These are phyloP conservation scores for Halcyon malimbica DNA, from an alignment of 2,113 vertebrate genomes.

Conservation along the genomic window DNA sequence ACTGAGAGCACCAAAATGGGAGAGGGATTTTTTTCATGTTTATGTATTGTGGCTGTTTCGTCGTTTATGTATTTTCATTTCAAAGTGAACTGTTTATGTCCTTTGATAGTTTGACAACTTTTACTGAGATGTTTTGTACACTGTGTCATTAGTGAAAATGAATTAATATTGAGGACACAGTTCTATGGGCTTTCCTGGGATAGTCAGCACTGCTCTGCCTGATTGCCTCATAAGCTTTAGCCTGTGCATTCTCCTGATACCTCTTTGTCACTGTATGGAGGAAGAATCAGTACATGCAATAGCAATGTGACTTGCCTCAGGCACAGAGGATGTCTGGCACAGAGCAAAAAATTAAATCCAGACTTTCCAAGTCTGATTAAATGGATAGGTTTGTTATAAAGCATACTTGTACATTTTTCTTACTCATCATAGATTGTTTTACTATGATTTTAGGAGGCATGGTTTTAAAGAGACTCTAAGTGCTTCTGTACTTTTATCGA, in stretches of 20 bases:
- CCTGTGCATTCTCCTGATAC: not conserved
- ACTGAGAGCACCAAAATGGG: not conserved
- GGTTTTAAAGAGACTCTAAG: not conserved
- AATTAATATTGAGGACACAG: not conserved
- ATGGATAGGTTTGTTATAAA: not conserved
- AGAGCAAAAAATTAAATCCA: not conserved
- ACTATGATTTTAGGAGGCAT: not conserved
- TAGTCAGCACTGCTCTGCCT: not conserved
- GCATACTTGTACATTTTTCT: not conserved
- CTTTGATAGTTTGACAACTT: slow-evolving; percentile 3
- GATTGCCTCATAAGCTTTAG: not conserved
- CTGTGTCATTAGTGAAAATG: not conserved
- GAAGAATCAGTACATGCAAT: not conserved
- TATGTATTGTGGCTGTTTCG: not conserved
- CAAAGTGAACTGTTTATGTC: not conserved
- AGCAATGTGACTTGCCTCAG: not conserved
- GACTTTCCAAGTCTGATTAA: not conserved
- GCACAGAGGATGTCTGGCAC: not conserved
- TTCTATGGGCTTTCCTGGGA: not conserved
- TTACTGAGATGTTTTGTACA: not conserved
- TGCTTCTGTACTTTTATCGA: not conserved
- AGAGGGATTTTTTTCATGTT: not conserved
- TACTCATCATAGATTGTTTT: not conserved
- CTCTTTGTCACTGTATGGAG: not conserved
- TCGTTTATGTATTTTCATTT: not conserved